Percentiles rank a stretch among this genome's conserved stretches.
Conservation (phyloP, 1,140 invertebrate genomes). For the Drosophila tropicalis region DNA sequence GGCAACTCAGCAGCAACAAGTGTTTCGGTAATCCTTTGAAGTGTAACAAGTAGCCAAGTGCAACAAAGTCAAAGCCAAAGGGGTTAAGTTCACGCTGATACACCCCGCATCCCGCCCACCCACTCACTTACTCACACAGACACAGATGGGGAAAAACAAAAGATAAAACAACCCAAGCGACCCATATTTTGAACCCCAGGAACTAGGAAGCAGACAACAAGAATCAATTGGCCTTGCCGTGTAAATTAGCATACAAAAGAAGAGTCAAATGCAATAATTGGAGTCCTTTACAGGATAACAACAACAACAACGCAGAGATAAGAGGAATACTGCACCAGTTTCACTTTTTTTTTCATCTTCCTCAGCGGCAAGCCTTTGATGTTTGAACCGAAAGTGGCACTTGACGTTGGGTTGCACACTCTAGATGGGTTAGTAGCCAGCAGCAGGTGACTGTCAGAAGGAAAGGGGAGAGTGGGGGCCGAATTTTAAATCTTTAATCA, state of each 20-base stretch:
- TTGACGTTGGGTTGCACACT: conserved; percentile 45
- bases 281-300: conserved; percentile 70
- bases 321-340: conserved; percentile 53
- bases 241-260: conserved; percentile 77
- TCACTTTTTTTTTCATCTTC: conserved; percentile 67
- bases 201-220: conserved; percentile 63
- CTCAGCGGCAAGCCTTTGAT: conserved; percentile 73
- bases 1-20: conserved; percentile 67
- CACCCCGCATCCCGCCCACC: background rate
- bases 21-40: conserved; percentile 63
- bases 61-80: conserved; percentile 58
- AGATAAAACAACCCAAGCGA: conserved; percentile 51
- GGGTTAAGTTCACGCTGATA: conserved; percentile 70
- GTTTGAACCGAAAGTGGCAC: conserved; percentile 71
- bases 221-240: conserved; percentile 69
- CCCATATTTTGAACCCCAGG: conserved; percentile 58
- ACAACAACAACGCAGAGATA: conserved; percentile 36
- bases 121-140: conserved; percentile 17
- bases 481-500: conserved; percentile 46
- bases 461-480: conserved; percentile 43
- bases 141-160: conserved; percentile 37
- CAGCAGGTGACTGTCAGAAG: conserved; percentile 16
- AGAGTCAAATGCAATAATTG: conserved; percentile 75
- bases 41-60: conserved; percentile 67
- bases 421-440: conserved; percentile 53